phyloP scores from a whole-genome alignment of 2,888 invertebrate genomes.

The Cyrtodaria siliqua region DNA sequence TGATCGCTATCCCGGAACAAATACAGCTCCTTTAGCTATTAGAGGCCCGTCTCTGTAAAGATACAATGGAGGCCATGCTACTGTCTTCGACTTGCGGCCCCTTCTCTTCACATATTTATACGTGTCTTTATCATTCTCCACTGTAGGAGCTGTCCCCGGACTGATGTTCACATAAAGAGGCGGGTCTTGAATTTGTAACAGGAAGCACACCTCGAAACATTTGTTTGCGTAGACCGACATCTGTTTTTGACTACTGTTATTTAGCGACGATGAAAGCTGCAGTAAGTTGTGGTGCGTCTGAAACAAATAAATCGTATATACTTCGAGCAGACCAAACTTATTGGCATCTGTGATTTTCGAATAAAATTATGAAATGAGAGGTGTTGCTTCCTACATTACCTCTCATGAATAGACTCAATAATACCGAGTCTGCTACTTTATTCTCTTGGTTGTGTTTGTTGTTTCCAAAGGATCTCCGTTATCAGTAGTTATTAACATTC shows the following conservation, averaged over 20 bases:
- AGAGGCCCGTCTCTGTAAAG: conserved; percentile 44
- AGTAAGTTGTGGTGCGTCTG: conserved; percentile 25
- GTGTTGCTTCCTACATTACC: no score
- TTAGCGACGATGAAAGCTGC: conserved; percentile 2
- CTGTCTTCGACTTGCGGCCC: conserved; percentile 38
- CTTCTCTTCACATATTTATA: conserved; percentile 39
- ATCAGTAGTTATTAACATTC: no score
- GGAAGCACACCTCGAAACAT: conserved; percentile 41
- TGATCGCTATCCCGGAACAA: conserved; percentile 29
- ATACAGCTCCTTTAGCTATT: conserved; percentile 39
- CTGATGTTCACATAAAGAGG: conserved; percentile 24
- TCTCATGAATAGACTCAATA: no score
- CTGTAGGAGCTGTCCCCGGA: conserved; percentile 4
- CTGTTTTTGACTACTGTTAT: conserved; percentile 14
- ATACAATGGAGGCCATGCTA: conserved; percentile 50
- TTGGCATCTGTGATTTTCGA: no score
- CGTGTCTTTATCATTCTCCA: conserved; percentile 26
- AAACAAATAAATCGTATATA: conserved; percentile 9
- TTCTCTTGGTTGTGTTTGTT: no score
- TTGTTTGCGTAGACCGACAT: conserved; percentile 40
- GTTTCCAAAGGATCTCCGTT: no score
- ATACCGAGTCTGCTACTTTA: no score
- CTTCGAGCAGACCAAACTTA: no score
- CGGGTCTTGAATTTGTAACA: conserved; percentile 41
- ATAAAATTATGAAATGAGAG: no score